Base-by-base conservation (phyloP, 2,888 invertebrate genomes). In the Thera obeliscata region DNA sequence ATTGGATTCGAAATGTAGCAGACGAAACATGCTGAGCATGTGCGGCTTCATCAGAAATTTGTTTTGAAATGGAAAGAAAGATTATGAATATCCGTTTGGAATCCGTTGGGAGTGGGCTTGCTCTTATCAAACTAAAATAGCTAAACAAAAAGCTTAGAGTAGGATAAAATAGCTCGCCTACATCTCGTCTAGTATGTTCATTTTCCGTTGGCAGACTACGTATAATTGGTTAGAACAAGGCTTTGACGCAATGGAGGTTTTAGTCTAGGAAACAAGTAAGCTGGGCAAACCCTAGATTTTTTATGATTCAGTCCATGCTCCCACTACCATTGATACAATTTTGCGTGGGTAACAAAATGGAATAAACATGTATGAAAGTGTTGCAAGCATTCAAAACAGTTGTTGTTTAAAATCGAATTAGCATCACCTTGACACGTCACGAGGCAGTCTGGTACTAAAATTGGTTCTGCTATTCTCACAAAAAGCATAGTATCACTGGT, bases 401-500 rank as follows among this genome's bases (percentile, higher is more conserved):
- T 49, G 12, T 54, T 36, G 12, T 59, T 58, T 1, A 12, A 58
- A 50, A 60, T 55, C 36, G 3, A 11, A 50, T 43, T 52, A 55
- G 61, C 38, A 61, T 69, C 55, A 73, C 78, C 75, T 78, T 78
- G 74, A 76, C 73, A 73, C 57, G 61, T 64, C 66, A 12, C 9
- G 22, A 46, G 46, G n/a, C 9, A 63, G 62, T 64, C 64, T 61
- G 43, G 61, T 61, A 64, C 70, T 60, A 65, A 49, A 63, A 60
- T 69, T 64, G 69, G 58, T 72, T 66, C 74, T 22, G 22, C 22
- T 22, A 73, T 74, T 73, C 72, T 76, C 74, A 73, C 80, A 81
- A 79, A 73, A 82, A 77, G 66, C 63, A 71, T 71, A 75, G 75
- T 77, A 76, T 76, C 74, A 67, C 8, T 59, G 11, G 36, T 52